These are phyloP conservation scores for Gymnocheta viridis DNA, from an alignment of 2,888 invertebrate genomes.

Conservation along the genomic window DNA sequence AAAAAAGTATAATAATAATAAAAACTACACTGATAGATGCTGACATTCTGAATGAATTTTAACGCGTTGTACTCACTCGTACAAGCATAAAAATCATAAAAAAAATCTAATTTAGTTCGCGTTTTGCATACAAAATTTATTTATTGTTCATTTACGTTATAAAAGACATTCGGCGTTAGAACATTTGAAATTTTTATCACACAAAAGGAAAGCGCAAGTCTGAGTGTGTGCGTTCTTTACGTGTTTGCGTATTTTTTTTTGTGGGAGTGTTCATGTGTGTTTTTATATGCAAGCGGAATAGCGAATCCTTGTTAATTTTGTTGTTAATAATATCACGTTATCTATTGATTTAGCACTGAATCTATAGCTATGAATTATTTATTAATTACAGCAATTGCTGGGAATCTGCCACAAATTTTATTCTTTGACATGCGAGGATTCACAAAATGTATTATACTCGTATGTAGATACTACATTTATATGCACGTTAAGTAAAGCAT, in stretches of 20 bases:
- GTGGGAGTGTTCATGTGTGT: conserved; percentile 47
- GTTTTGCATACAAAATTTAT: conserved; percentile 79
- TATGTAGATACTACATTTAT: background rate
- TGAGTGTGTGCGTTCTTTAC: conserved; percentile 38
- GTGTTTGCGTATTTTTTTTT: background rate
- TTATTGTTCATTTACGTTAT: conserved; percentile 65
- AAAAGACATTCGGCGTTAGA: conserved; percentile 37
- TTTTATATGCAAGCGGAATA: background rate
- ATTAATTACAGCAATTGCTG: conserved; percentile 76
- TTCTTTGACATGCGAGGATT: conserved; percentile 14
- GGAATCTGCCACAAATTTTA: conserved; percentile 38
- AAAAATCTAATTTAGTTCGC: conserved; percentile 81
- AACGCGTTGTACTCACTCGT: conserved; percentile 4
- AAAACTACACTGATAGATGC: conserved; percentile 37
- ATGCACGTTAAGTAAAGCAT: too few species aligned
- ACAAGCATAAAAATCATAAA: conserved; percentile 49
- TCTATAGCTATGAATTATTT: conserved; percentile 77
- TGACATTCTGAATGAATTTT: conserved; percentile 37
- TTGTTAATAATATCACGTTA: conserved; percentile 79
- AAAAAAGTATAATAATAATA: conserved; percentile 21
- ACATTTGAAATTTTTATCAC: conserved; percentile 54
- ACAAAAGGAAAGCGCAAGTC: conserved; percentile 26
- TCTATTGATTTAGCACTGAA: conserved; percentile 78
- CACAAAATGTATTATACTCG: background rate
- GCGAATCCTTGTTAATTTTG: conserved; percentile 51